Conservation (phyloP, 1,140 invertebrate genomes). For the Temnothorax nylanderi region DNA sequence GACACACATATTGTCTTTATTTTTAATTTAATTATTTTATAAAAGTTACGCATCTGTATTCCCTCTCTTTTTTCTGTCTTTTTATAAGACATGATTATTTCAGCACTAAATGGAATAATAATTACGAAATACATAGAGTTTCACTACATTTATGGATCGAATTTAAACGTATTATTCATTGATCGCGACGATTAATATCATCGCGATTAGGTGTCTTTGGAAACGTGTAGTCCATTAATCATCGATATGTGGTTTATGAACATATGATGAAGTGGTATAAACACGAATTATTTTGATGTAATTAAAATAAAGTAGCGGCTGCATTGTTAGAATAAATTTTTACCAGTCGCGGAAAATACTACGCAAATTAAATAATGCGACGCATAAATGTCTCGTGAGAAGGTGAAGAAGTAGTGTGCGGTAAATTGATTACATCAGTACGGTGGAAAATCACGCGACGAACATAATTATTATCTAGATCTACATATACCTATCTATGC, state of each 20-base stretch:
- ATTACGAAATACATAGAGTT: not conserved
- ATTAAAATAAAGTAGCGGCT: slow-evolving; percentile 8
- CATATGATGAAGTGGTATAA: not conserved
- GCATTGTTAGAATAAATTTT: not conserved
- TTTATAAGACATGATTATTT: not conserved
- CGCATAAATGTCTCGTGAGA: slow-evolving; percentile 7
- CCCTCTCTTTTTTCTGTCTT: not conserved
- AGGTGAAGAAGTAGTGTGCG: slow-evolving; percentile 14
- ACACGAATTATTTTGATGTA: not conserved
- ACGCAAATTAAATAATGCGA: not conserved
- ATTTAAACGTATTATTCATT: slow-evolving; percentile 20
- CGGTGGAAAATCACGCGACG: slow-evolving; percentile 27
- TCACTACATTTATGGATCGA: not conserved
- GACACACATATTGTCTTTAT: not conserved
- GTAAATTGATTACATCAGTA: slow-evolving; percentile 35
- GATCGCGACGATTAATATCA: slow-evolving; percentile 2
- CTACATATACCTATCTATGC: not conserved
- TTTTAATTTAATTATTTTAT: slow-evolving; percentile 5
- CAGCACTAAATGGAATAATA: not conserved
- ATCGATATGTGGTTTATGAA: not conserved
- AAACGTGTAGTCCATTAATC: not conserved
- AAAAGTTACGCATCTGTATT: not conserved
- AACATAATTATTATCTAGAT: slow-evolving; percentile 26
- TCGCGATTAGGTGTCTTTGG: not conserved
- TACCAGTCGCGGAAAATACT: not conserved